Evolutionary conservation across 2,113 vertebrate genomes (phyloP).

Genomic region (Ceyx melanurus): DNA sequence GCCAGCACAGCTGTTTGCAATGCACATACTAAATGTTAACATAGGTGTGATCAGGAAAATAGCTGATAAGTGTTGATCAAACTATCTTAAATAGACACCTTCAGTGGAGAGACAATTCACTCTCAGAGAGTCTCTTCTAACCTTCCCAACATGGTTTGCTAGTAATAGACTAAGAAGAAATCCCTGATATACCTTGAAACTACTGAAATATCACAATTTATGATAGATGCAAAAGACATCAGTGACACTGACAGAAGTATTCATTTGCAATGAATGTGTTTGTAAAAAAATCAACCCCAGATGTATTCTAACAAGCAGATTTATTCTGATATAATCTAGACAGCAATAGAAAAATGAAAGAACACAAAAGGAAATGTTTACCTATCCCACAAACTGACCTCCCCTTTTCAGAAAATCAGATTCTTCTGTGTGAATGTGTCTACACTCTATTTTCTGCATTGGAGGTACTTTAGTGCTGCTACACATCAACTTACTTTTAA

Average conservation of each 20-base stretch:
- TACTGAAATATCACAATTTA: neutral
- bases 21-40: neutral
- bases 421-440: neutral
- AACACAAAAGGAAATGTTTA: neutral
- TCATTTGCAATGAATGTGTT: neutral
- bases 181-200: neutral
- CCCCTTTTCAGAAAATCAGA: neutral
- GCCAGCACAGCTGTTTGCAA: neutral
- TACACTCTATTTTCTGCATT: neutral
- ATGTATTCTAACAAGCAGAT: neutral
- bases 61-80: neutral
- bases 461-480: neutral
- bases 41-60: neutral
- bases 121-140: neutral
- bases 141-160: neutral
- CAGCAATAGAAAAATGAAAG: neutral
- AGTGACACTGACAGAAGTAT: neutral
- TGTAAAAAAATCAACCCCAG: neutral
- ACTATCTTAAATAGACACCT: neutral
- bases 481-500: conserved; percentile 81
- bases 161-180: neutral
- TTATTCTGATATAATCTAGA: neutral
- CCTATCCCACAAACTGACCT: neutral
- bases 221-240: neutral
- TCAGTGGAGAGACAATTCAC: neutral